Conservation (phyloP, 2,888 invertebrate species). For the Piscicola geometra region DNA sequence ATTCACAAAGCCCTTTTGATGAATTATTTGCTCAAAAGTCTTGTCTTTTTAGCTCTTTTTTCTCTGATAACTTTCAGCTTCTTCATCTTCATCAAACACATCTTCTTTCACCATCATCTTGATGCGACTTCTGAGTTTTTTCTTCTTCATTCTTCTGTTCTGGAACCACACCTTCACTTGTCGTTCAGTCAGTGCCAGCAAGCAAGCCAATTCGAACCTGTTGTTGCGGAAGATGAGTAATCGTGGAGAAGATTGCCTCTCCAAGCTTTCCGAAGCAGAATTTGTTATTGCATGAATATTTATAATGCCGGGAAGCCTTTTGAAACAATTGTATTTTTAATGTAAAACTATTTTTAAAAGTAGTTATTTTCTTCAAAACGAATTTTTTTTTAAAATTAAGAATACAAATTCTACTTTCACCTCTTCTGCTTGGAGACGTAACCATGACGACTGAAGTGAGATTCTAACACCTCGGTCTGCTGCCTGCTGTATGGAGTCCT, state of each 20-base stretch:
- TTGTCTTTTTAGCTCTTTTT: no score
- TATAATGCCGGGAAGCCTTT: neutral
- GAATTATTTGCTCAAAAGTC: no score
- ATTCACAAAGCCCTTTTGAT: no score
- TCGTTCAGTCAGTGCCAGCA: neutral
- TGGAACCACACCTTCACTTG: constrained; percentile 12
- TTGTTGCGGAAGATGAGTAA: no score
- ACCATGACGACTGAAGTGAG: constrained; percentile 2
- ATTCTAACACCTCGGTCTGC: neutral
- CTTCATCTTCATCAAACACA: neutral
- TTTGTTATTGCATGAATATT: no score
- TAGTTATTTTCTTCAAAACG: no score
- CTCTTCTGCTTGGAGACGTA: neutral
- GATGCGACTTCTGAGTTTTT: neutral
- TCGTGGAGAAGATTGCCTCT: no score
- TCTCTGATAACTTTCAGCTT: no score
- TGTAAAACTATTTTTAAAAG: neutral
- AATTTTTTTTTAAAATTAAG: neutral
- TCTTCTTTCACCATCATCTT: constrained; percentile 7
- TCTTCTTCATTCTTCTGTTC: constrained; percentile 4
- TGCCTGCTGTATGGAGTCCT: constrained; percentile 1
- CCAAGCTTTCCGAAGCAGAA: no score
- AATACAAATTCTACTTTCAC: neutral
- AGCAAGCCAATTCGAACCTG: constrained; percentile 1
- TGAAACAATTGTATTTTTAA: neutral